Conservation (phyloP, 2,797 vertebrate genomes). For the Manis javanica region DNA sequence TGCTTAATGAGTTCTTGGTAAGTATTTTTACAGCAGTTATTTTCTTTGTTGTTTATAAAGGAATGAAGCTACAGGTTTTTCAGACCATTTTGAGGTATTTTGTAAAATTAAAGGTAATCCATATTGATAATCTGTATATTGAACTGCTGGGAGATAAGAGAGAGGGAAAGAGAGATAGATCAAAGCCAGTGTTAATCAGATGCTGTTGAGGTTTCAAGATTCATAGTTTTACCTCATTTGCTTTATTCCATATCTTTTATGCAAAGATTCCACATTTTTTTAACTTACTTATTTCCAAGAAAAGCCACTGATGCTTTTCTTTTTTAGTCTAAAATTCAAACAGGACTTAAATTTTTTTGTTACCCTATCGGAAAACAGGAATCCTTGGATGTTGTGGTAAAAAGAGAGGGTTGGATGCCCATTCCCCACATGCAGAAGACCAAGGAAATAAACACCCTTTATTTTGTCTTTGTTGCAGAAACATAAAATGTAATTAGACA, state of each 20-base stretch:
- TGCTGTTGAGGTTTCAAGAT: not conserved
- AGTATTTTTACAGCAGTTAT: not conserved
- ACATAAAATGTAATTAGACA: not conserved
- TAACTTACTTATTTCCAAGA: not conserved
- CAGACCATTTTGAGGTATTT: not conserved
- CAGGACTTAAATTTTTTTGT: not conserved
- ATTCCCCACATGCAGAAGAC: not conserved
- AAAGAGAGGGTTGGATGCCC: not conserved
- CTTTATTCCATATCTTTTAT: not conserved
- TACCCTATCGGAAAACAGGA: not conserved
- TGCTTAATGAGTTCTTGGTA: not conserved
- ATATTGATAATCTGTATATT: not conserved
- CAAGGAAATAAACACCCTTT: not conserved
- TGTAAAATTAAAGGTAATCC: not conserved
- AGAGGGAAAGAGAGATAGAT: not conserved
- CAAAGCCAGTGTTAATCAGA: not conserved
- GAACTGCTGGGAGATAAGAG: slow-evolving; percentile 14
- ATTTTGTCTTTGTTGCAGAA: not conserved
- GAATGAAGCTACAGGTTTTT: slow-evolving; percentile 5
- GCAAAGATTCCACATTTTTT: not conserved
- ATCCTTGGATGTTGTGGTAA: not conserved
- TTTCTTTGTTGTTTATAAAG: slow-evolving; percentile 2
- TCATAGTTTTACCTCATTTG: not conserved
- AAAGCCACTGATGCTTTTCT: not conserved
- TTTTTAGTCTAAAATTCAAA: slow-evolving; percentile 33